Evolutionary conservation across 2,888 invertebrate species (phyloP).

Genomic region (Leptinotarsa haldemani): DNA sequence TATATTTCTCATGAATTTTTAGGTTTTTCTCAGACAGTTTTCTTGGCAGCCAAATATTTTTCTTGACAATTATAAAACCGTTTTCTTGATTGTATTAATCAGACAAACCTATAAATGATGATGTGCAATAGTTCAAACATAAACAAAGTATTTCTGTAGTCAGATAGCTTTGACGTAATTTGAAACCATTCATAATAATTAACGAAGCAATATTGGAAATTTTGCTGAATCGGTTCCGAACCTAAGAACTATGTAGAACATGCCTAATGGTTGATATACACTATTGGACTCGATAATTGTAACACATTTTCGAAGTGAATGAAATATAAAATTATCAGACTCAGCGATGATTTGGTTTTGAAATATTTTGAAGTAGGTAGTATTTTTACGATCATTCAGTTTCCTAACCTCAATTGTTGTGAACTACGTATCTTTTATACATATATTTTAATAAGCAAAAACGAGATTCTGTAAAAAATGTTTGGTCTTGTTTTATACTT

Average conservation of each 20-base stretch:
- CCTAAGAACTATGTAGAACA: slow-evolving; percentile 24
- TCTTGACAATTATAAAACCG: neutral
- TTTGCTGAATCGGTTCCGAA: slow-evolving; percentile 19
- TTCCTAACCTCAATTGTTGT: no score
- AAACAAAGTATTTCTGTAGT: slow-evolving; percentile 21
- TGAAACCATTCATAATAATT: slow-evolving; percentile 29
- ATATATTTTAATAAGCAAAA: no score
- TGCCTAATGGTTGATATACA: neutral
- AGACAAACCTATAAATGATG: slow-evolving; percentile 1
- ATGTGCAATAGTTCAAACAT: slow-evolving; percentile 20
- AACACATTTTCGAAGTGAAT: neutral
- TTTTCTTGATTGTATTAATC: neutral
- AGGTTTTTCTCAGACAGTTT: neutral
- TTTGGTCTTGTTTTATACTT: no score
- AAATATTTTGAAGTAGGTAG: slow-evolving; percentile 54
- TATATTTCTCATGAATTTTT: no score
- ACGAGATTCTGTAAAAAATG: no score
- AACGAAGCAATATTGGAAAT: slow-evolving; percentile 27
- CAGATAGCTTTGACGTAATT: slow-evolving; percentile 25
- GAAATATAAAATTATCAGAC: neutral
- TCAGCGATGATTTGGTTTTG: neutral
- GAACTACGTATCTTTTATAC: no score
- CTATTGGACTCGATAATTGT: neutral
- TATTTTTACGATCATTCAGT: no score
- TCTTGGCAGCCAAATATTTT: neutral